These are phyloP conservation scores for Laticauda colubrina DNA, from an alignment of 2,113 vertebrate species.

Conservation along the genomic window DNA sequence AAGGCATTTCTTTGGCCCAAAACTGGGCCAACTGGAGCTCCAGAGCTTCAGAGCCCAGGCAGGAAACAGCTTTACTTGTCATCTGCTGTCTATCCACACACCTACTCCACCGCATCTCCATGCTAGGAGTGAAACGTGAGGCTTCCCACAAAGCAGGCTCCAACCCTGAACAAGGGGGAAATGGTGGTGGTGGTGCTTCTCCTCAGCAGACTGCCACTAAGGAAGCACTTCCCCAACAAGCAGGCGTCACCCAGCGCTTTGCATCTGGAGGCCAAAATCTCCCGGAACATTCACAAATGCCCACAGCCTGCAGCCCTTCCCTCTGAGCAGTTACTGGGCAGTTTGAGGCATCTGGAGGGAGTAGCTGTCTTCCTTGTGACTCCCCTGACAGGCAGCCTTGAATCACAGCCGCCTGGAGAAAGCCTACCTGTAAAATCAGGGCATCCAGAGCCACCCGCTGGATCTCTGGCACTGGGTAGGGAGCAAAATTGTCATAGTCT, in stretches of 20 bases:
- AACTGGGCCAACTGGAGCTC: neutral
- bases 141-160: neutral
- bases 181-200: neutral
- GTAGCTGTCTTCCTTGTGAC: neutral
- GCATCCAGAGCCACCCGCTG: constrained; percentile 85
- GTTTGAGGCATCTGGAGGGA: neutral
- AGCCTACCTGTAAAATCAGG: constrained; percentile 82
- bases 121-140: neutral
- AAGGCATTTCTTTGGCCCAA: neutral
- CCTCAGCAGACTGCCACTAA: neutral
- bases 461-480: constrained; percentile 89
- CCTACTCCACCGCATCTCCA: neutral
- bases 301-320: neutral
- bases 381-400: neutral
- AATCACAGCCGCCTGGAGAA: neutral
- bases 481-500: constrained; percentile 82
- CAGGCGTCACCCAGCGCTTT: neutral
- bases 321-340: neutral
- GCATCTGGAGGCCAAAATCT: neutral
- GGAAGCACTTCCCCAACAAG: neutral
- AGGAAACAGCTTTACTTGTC: neutral
- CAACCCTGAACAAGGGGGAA: neutral
- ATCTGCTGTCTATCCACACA: neutral
- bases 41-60: neutral
- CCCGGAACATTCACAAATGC: neutral